Evolutionary conservation across 2,113 vertebrate genomes (phyloP), one percentile per base, ranked within the genome.

Genomic region (Gavialis gangeticus): DNA sequence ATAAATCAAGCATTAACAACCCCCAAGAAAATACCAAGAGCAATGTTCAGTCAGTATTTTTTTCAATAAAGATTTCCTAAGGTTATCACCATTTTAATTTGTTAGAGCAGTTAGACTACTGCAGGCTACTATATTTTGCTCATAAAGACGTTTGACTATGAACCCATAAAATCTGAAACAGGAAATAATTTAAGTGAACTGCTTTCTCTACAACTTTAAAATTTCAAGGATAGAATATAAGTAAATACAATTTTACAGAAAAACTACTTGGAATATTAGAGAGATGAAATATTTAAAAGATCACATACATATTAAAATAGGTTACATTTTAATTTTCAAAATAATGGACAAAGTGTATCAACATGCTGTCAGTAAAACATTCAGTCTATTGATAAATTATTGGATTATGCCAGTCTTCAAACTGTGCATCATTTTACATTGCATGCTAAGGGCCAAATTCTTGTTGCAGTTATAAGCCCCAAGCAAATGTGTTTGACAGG

Each of bases 1-100:
- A 93, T 88, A 96, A 90, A 93, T 63, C 15, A 63, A 56, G 58
- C 46, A 56, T 85, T 94, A 92, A 89, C 67, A 91, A 77, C 90
- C 93, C 88, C 87, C 82, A 84, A 69, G n/a, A 10, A 94, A 64
- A 21, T 80, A 77, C 93, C 55, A 63, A 77, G 85, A 90, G 57
- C 55, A 91, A 60, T 80, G 62, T 77, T 69, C 0, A 4, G 84
- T 87, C 79, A 5, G 27, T 55, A 34, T 91, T 94, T 96, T 96
- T 46, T 96, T 94, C 90, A 85, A 27, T 46, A 91, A 46, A 84
- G 37, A 46, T 92, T 96, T 82, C 12, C 4, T 28, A 56, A 92
- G 75, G 60, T 64, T 94, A 87, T 87, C 84, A 92, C 60, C 0
- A 1, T 62, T 56, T 85, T 90, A 89, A 79, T 62, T 60, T 28